Conservation (phyloP, 2,797 vertebrate species). For the Brachymystax lenok region DNA sequence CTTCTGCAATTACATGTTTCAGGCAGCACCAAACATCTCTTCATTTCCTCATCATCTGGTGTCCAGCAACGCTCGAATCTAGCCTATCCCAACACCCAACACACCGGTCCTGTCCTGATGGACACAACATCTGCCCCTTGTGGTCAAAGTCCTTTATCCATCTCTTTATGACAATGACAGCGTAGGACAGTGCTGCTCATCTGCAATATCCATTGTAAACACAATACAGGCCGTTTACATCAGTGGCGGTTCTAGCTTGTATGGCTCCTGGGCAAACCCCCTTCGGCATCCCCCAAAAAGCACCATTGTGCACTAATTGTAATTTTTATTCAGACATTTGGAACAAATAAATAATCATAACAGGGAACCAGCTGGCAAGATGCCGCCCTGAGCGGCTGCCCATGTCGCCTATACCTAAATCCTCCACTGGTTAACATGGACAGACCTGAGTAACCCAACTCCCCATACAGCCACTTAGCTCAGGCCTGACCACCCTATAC, state of each 20-base stretch:
- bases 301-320: no score
- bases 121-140: not conserved
- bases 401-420: no score
- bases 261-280: no score
- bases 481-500: not conserved
- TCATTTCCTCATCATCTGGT: not conserved
- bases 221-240: slow-evolving; percentile 11
- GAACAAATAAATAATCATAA: no score
- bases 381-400: no score
- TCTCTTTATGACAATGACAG: slow-evolving; percentile 6
- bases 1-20: not conserved
- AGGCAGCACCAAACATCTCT: not conserved
- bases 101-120: not conserved
- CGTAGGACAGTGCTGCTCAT: not conserved
- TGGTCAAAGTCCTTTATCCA: slow-evolving; percentile 5
- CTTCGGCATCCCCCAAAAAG: no score
- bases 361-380: no score
- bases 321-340: no score
- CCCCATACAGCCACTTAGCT: slow-evolving; percentile 15
- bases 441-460: slow-evolving; percentile 15
- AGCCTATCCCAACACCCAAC: not conserved
- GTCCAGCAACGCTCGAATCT: not conserved
- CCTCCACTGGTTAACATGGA: not conserved
- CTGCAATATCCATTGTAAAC: slow-evolving; percentile 20
- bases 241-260: no score